These are phyloP conservation scores for Drosophila setifemur DNA, from an alignment of 1,140 invertebrate species.

Conservation along the genomic window DNA sequence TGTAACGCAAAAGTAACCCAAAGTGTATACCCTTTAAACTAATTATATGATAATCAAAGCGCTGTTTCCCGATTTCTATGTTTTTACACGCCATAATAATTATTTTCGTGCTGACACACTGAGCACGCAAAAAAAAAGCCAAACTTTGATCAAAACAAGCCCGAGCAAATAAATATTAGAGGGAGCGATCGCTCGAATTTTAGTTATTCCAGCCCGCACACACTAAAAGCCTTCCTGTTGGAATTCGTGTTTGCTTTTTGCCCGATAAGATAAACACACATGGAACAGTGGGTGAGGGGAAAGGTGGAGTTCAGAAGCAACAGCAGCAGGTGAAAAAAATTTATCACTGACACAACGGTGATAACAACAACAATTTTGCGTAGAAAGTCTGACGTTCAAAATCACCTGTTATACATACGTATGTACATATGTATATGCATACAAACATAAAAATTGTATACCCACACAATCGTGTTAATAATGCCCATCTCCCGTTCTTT, in stretches of 20 bases:
- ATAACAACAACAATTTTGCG: constrained; percentile 23
- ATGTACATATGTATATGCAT: constrained; percentile 1
- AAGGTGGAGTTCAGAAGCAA: constrained; percentile 6
- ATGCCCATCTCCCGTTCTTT: constrained; percentile 26
- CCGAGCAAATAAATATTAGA: constrained; percentile 49
- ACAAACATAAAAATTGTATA: no score
- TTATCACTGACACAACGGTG: constrained; percentile 46
- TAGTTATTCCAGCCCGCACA: constrained; percentile 19
- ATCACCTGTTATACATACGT: constrained; percentile 53
- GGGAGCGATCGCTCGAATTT: constrained; percentile 31
- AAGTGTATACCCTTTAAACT: constrained; percentile 29
- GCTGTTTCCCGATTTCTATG: constrained; percentile 34
- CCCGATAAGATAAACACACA: constrained; percentile 67
- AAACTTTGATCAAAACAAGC: constrained; percentile 31
- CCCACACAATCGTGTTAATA: no score
- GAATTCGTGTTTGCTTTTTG: constrained; percentile 52
- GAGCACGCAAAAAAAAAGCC: constrained; percentile 19
- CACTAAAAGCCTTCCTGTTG: constrained; percentile 42
- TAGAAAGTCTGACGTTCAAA: constrained; percentile 58
- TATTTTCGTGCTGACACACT: constrained; percentile 34
- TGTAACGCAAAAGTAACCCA: background rate
- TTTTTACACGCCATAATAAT: constrained; percentile 46
- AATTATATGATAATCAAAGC: constrained; percentile 32
- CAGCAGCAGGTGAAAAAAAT: constrained; percentile 58
- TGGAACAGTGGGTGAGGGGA: background rate